Conservation (phyloP, 30 jellyfish, hydroid and myxozoan genomes). For the Hydractinia echinata region DNA sequence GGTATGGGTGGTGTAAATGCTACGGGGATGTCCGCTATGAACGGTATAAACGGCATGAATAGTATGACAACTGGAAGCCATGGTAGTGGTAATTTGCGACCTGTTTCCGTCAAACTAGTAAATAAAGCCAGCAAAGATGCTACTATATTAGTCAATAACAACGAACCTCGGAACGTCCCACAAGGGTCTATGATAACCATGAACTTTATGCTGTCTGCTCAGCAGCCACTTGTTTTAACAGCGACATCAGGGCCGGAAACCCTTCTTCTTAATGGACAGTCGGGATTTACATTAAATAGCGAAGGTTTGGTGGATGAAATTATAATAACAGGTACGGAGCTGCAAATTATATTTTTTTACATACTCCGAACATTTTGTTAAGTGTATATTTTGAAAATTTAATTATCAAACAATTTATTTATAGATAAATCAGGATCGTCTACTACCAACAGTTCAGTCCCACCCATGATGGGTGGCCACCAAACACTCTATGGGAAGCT, state of each 20-base stretch:
- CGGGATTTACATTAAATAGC: constrained; percentile 15
- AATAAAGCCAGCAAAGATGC: constrained; percentile 79
- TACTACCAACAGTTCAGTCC: background rate
- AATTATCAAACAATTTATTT: too few species aligned
- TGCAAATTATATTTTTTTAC: background rate
- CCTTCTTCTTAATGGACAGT: constrained; percentile 41
- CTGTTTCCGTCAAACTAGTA: constrained; percentile 19
- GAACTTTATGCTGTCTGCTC: constrained; percentile 1
- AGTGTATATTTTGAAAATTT: background rate
- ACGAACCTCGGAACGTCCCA: constrained; percentile 46
- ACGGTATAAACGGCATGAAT: background rate
- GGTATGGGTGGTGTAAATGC: background rate
- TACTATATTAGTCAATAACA: constrained; percentile 52
- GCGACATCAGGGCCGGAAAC: constrained; percentile 47
- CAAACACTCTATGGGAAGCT: constrained; percentile 76
- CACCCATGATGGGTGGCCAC: background rate
- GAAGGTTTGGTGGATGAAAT: constrained; percentile 15
- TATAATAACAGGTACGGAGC: constrained; percentile 39
- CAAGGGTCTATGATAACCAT: constrained; percentile 52
- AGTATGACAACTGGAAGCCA: background rate
- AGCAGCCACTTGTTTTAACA: constrained; percentile 32
- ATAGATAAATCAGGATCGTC: too few species aligned
- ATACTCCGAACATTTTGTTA: background rate
- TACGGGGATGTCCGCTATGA: background rate
- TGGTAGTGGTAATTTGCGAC: background rate